Base-by-base conservation (phyloP, 2,113 vertebrate species). In the Dolichotis patagonum region DNA sequence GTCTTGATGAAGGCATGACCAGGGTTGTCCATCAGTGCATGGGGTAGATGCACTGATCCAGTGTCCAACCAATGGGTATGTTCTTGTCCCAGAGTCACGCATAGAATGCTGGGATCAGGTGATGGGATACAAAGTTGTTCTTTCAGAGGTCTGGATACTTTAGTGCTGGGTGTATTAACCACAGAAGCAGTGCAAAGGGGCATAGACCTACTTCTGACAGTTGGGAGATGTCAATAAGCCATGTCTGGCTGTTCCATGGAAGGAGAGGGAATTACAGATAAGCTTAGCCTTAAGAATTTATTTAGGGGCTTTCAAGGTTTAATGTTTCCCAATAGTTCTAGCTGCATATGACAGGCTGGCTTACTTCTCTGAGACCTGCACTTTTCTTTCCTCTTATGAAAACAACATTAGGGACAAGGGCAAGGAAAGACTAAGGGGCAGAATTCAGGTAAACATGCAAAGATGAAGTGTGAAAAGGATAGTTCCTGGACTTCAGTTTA, bases 71-170 rank as follows among this genome's bases (percentile, higher is more conserved):
- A 6, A 98, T 99, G 93, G 99, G 99, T 28, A 99, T 99, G 95
- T 98, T 95, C 98, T 99, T 99, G 96, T 99, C 99, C 60, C 99
- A 99, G 97, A 99, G 99, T 97, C 98, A 99, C 95, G 99, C 98
- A 1, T 99, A 99, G 98, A 99, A 97, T 95, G 99, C 98, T 12
- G 99, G 99, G 0, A 99, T 99, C 98, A 99, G 98, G 98, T 98
- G 98, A 98, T 98, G 99, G 96, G 99, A 99, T 99, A 99, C 99
- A 98, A 99, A 99, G 98, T 99, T 99, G 98, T 99, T 99, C 98
- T 99, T 99, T 97, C 99, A 99, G 97, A 99, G 99, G 98, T 99
- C 99, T 0, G 99, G 99, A 96, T 99, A 99, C 98, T 99, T 99
- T n/a, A 2, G 99, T 99, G 22, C 99, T 99, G 17, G 93, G 65